Evolutionary conservation across 2,113 vertebrate genomes (phyloP).

Genomic region (Paedocypris sp.): DNA sequence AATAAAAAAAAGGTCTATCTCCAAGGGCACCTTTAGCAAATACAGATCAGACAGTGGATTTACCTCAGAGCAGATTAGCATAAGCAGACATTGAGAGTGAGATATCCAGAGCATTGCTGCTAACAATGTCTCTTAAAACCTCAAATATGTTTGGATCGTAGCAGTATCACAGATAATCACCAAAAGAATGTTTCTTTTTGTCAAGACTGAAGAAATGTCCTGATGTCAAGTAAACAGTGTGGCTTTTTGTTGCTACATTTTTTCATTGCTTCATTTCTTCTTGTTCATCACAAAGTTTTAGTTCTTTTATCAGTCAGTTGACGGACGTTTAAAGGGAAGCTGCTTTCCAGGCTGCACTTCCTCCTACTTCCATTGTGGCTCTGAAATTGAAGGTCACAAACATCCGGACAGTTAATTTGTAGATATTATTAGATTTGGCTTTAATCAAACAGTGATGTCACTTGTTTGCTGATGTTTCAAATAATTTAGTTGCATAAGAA

Average conservation of each 20-base stretch:
- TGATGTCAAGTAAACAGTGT: too few species aligned
- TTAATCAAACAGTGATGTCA: background rate
- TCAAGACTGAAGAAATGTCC: too few species aligned
- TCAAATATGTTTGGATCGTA: too few species aligned
- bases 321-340: conserved; percentile 45
- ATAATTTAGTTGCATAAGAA: too few species aligned
- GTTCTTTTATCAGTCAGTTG: conserved; percentile 12
- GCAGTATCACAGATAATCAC: background rate
- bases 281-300: background rate
- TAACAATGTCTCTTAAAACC: background rate
- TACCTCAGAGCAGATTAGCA: conserved; percentile 4
- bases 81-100: background rate
- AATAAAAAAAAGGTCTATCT: too few species aligned
- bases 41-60: background rate
- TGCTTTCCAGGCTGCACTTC: conserved; percentile 44
- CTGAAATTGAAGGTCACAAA: conserved; percentile 29
- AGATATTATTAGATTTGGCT: background rate
- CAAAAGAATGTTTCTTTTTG: too few species aligned
- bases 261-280: too few species aligned
- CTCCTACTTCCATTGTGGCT: conserved; percentile 34
- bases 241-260: too few species aligned
- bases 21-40: background rate
- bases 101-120: background rate
- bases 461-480: background rate
- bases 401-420: background rate